Base-by-base conservation (phyloP, 2,888 invertebrate species). In the Ophonus ardosiacus region DNA sequence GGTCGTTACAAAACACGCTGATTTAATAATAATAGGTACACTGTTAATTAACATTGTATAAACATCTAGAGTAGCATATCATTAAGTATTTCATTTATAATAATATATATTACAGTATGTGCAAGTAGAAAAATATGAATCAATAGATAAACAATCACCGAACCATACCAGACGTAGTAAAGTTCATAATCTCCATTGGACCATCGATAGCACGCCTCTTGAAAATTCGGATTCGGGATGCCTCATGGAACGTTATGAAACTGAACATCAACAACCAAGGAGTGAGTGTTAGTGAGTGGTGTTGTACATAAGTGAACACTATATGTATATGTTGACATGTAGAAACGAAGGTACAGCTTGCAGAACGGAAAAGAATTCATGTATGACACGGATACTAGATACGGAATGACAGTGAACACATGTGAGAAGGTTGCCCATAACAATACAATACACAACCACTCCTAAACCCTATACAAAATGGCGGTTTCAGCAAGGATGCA, bases 91-190 rank as follows among this genome's bases (percentile, higher is more conserved):
- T 84, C 78, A 78, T 84, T 84, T 76, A 63, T 84, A 61, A 65
- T 84, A 76, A 84, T 86, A 84, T 88, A 90, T 90, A 87, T 89
- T 90, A 91, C 90, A 91, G 88, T 90, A 90, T 90, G 91, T 91
- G 91, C 91, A 90, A 90, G 91, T 91, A 91, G 90, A 91, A 91
- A 91, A 91, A 91, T 91, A 91, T 90, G 88, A 89, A 89, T 89
- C 86, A 89, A 89, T 89, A 89, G 89, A 89, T 87, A 88, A 87
- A 87, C 87, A 86, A 87, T 80, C 80, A 59, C 57, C 80, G 85
- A 85, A 85, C 80, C 80, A 80, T 85, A 71, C 85, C 85, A 85
- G 59, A 80, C 85, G 51, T 84, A 85, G 68, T 80, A 80, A 85
- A 78, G 76, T 84, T 84, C 78, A 84, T 84, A 78, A 84, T 78